Percentiles rank a stretch among this genome's conserved stretches.
Conservation (phyloP, 2,113 vertebrate species). For the Lagenorhynchus albirostris region DNA sequence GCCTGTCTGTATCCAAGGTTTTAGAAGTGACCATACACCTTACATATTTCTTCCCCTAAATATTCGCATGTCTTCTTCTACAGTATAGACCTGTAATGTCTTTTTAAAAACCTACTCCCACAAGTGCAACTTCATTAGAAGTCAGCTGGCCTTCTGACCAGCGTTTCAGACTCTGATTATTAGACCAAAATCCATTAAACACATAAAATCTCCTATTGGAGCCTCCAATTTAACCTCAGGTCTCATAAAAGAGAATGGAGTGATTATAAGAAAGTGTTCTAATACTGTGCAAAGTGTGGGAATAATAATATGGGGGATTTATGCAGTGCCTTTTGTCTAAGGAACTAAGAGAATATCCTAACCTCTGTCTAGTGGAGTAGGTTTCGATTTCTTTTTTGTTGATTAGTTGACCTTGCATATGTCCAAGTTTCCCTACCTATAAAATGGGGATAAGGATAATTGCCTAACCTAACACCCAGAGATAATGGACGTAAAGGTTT, state of each 20-base stretch:
- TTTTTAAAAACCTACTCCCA: conserved; percentile 14
- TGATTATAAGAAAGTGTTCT: conserved; percentile 57
- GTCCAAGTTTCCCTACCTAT: neutral
- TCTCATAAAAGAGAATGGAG: conserved; percentile 63
- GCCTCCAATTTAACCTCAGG: conserved; percentile 60
- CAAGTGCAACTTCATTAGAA: conserved; percentile 49
- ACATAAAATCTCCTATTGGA: conserved; percentile 68
- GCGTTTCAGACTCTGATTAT: conserved; percentile 47
- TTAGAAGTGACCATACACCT: neutral
- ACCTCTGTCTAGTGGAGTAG: neutral
- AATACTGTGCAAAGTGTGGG: neutral
- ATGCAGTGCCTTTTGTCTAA: neutral
- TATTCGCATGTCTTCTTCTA: neutral
- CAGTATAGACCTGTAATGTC: neutral
- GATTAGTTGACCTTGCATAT: neutral
- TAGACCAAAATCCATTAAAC: conserved; percentile 65
- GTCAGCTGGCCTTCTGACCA: conserved; percentile 33
- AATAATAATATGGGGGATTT: conserved; percentile 1
- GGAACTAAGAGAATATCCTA: neutral
- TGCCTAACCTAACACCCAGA: neutral
- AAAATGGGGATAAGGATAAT: neutral
- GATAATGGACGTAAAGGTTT: neutral
- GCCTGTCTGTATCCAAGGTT: neutral
- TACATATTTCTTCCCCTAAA: neutral
- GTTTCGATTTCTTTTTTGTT: neutral